Evolutionary conservation across 2,797 vertebrate species (phyloP).

Genomic region (Brachyrhaphis roseni): DNA sequence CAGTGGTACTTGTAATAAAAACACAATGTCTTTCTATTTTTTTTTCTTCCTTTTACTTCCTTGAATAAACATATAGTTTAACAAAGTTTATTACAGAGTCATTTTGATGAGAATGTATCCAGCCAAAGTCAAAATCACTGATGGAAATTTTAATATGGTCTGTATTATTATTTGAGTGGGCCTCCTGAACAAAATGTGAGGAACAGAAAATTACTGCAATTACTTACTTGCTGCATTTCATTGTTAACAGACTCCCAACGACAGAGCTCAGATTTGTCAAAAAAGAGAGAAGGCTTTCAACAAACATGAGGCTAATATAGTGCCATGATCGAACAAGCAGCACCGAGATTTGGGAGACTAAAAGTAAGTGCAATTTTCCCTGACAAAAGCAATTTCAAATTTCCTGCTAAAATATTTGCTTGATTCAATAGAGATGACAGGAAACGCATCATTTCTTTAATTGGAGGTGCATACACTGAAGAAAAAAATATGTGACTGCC

Average conservation of each 20-base stretch:
- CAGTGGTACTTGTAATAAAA: background rate
- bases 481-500: background rate
- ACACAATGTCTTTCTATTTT: background rate
- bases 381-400: background rate
- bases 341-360: background rate
- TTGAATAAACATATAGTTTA: background rate
- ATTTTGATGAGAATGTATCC: background rate
- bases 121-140: background rate
- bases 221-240: conserved; percentile 16
- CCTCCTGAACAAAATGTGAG: conserved; percentile 21
- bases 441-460: background rate
- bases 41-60: background rate
- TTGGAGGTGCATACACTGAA: background rate
- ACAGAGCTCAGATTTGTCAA: conserved; percentile 1
- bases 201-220: conserved; percentile 21
- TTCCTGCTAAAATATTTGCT: background rate
- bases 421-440: background rate
- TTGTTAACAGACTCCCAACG: background rate
- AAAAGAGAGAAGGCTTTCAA: background rate
- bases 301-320: background rate
- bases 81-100: background rate
- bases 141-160: conserved; percentile 19
- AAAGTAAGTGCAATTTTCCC: background rate
- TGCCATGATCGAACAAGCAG: background rate
- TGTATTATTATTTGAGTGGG: conserved; percentile 9